Conservation (phyloP, 2,797 vertebrate genomes). For the Aplochiton taeniatus region DNA sequence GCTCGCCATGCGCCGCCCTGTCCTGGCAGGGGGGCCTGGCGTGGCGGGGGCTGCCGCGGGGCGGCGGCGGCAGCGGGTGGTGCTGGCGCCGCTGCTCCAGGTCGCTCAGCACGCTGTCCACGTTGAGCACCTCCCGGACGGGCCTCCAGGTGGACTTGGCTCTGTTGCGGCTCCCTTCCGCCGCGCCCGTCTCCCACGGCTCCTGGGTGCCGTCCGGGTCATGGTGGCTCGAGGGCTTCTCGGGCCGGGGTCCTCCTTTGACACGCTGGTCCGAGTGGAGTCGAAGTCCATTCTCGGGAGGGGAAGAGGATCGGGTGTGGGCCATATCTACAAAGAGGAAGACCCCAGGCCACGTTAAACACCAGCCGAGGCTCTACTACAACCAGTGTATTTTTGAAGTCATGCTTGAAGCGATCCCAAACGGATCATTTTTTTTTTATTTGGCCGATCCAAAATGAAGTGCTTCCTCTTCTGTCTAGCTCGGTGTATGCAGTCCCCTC, state of each 20-base stretch:
- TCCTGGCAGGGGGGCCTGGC: conserved; percentile 65
- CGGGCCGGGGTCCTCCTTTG: conserved; percentile 74
- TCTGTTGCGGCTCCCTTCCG: conserved; percentile 72
- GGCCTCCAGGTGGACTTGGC: conserved; percentile 87
- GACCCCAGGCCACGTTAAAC: background rate
- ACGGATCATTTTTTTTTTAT: too few species aligned
- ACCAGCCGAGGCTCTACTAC: too few species aligned
- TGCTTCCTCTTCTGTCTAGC: too few species aligned
- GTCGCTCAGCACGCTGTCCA: conserved; percentile 92
- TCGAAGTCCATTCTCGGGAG: conserved; percentile 74
- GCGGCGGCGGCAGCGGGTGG: conserved; percentile 68
- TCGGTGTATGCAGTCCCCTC: too few species aligned
- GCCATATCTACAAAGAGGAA: conserved; percentile 55
- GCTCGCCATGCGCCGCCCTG: conserved; percentile 45
- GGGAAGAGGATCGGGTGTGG: conserved; percentile 63
- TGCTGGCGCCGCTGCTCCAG: conserved; percentile 78
- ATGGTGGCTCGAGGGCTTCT: conserved; percentile 56
- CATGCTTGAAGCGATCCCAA: too few species aligned
- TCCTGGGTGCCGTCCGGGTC: conserved; percentile 81
- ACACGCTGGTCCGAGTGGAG: conserved; percentile 68
- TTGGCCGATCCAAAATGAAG: too few species aligned
- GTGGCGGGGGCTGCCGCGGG: conserved; percentile 80
- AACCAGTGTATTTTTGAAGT: too few species aligned
- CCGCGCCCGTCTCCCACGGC: conserved; percentile 76
- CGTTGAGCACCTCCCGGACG: conserved; percentile 89